These are phyloP conservation scores for Drosophila novamexicana DNA, from an alignment of 1,140 invertebrate genomes.

Conservation along the genomic window DNA sequence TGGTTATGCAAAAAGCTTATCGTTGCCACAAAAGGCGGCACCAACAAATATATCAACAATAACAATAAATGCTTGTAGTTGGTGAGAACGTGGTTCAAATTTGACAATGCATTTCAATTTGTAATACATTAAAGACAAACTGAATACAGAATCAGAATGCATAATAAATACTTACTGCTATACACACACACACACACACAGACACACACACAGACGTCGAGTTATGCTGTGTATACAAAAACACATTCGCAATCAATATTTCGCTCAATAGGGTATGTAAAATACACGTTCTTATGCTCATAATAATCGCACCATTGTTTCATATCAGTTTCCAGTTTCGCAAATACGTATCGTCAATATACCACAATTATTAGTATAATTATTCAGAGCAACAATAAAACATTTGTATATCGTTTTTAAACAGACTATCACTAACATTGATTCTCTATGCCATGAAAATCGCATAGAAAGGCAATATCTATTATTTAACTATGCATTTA, in stretches of 20 bases:
- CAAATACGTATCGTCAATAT: neutral
- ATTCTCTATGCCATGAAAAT: neutral
- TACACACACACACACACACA: conserved; percentile 7
- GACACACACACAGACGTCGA: neutral
- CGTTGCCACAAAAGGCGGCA: conserved; percentile 67
- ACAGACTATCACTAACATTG: too few relatives aligned
- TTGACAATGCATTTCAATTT: conserved; percentile 75
- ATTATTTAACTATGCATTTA: too few relatives aligned
- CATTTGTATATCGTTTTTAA: too few relatives aligned
- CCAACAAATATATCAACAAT: conserved; percentile 33
- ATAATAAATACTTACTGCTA: conserved; percentile 23
- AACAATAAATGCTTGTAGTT: conserved; percentile 33
- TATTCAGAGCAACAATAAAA: too few relatives aligned
- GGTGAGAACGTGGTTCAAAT: conserved; percentile 37
- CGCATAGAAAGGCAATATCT: neutral
- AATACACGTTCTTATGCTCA: neutral
- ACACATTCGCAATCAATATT: neutral
- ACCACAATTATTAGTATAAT: neutral
- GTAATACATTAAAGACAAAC: conserved; percentile 53
- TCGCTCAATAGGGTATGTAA: neutral
- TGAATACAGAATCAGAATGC: conserved; percentile 39
- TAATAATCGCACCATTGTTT: neutral
- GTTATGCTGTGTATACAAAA: neutral
- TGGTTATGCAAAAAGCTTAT: conserved; percentile 74
- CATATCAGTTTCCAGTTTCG: neutral